Evolutionary conservation across 2,113 vertebrate genomes (phyloP), one percentile per base, ranked within the genome.

Genomic region (Pelvicachromis taeniatus): DNA sequence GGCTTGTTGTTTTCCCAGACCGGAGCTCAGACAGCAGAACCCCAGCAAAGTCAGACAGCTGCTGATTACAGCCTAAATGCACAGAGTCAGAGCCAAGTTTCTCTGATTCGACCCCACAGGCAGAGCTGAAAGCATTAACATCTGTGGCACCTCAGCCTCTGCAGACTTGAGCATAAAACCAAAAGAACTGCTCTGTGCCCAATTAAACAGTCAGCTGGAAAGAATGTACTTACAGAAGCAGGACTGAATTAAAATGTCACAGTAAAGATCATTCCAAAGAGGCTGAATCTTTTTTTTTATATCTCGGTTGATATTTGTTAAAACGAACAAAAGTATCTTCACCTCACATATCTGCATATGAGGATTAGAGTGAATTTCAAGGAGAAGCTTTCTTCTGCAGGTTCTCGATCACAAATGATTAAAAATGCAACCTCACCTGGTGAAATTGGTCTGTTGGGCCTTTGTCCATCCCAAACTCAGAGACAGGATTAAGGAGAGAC

Each of bases 401-500:
- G 40, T 73, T 48, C 9, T 75, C 1, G 6, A n/a, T 75, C 26
- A 21, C 13, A 63, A n/a, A 23, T 9, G 19, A 16, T 29, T 52
- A 48, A 61, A 23, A 53, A 17, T 21, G 12, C 7, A 2, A 35
- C 10, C 91, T 90, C 82, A 96, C 96, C 95, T 96, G 91, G 92
- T 94, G 80, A 54, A 42, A 88, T 95, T 96, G 38, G 65, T 91
- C 82, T 92, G 80, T 83, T 94, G 95, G 40, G 93, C 92, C 21
- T 70, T 86, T 0, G 89, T 89, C 94, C 92, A 91, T 88, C 88
- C 89, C 35, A 91, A 84, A 84, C 48, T 26, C 53, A 96, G 84
- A 75, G 77, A 90, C 84, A 96, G 87, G 77, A 94, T 6, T 79
- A 95, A 31, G 50, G 68, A 85, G 79, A 94, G 58, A 82, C 78